Evolutionary conservation across 2,113 vertebrate species (phyloP).

Genomic region (Nansenia antarctica): DNA sequence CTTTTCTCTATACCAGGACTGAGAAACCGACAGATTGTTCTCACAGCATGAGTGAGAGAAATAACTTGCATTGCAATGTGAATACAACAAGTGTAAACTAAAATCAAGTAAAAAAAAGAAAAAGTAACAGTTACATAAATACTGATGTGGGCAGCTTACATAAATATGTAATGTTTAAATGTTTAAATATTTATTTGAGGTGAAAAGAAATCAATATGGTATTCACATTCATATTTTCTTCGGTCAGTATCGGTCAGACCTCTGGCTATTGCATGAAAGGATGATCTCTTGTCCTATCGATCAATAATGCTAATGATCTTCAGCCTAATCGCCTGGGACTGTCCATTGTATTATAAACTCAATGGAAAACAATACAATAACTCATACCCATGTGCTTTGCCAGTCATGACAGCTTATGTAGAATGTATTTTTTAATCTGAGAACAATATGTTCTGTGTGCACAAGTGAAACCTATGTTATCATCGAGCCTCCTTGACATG

Average conservation of each 20-base stretch:
- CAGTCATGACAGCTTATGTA: not conserved
- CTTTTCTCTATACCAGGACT: not conserved
- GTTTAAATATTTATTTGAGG: constrained; percentile 30
- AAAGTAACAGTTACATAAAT: constrained; percentile 53
- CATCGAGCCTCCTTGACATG: not conserved
- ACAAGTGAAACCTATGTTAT: not conserved
- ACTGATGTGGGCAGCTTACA: constrained; percentile 58
- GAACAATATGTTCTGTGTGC: not conserved
- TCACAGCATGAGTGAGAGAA: constrained; percentile 19
- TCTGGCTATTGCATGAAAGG: constrained; percentile 35
- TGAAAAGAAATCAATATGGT: constrained; percentile 40
- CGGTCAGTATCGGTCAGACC: not conserved
- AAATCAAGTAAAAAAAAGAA: constrained; percentile 30
- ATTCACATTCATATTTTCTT: constrained; percentile 19
- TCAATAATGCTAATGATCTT: constrained; percentile 45
- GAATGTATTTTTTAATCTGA: not conserved
- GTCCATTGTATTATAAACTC: constrained; percentile 18
- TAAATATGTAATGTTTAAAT: constrained; percentile 39
- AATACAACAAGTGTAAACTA: constrained; percentile 1
- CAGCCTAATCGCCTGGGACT: constrained; percentile 35
- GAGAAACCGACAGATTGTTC: constrained; percentile 13
- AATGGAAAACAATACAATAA: not conserved
- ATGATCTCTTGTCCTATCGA: constrained; percentile 40
- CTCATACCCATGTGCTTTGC: not conserved
- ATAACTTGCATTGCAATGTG: not conserved